Evolutionary conservation across 64 coral and sea anemone genomes (phyloP).

Genomic region (Stichodactyla mertensii): DNA sequence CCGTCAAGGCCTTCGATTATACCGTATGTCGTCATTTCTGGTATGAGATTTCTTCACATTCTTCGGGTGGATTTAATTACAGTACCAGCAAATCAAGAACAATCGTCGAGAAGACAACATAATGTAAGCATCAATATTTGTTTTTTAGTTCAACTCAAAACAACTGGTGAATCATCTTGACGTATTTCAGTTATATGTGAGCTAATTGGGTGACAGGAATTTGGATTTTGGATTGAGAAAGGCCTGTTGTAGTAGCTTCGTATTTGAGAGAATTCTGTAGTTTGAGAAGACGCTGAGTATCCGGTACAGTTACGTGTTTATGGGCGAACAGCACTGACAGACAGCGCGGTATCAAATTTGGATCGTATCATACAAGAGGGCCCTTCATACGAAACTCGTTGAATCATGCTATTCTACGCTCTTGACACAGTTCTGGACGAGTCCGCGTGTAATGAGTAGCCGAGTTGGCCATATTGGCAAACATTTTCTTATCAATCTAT

Average conservation of each 20-base stretch:
- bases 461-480: too few species aligned
- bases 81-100: background rate
- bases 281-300: background rate
- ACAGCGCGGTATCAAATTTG: background rate
- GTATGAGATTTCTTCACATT: background rate
- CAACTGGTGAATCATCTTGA: background rate
- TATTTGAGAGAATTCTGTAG: background rate
- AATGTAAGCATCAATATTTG: conserved; percentile 7
- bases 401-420: background rate
- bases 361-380: background rate
- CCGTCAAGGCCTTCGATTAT: background rate
- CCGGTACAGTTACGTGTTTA: background rate
- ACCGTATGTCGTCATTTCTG: background rate
- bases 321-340: background rate
- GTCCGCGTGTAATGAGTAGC: too few species aligned
- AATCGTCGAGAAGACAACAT: background rate
- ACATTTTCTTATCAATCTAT: too few species aligned
- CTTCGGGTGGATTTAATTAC: background rate
- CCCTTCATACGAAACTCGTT: background rate
- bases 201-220: background rate
- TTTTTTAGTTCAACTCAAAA: background rate
- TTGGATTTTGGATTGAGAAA: background rate
- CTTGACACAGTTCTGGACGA: too few species aligned
- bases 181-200: background rate
- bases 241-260: background rate